Conservation (phyloP, 64 coral and sea anemone genomes). For the Montipora efflorescens region DNA sequence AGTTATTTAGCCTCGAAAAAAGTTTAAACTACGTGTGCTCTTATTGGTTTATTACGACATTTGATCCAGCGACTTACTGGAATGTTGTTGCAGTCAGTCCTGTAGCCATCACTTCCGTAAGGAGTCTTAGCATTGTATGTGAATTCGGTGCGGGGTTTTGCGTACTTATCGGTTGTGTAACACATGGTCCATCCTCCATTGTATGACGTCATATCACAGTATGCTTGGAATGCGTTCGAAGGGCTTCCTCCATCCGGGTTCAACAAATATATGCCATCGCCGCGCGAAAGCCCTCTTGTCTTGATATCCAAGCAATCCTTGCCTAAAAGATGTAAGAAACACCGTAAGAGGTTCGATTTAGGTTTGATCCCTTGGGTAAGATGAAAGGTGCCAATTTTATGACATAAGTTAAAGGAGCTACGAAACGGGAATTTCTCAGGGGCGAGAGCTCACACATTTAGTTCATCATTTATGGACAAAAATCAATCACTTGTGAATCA, state of each 20-base stretch:
- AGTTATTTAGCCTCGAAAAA: too few species aligned
- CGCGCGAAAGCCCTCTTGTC: too few species aligned
- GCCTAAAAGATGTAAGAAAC: background rate
- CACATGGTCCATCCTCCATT: constrained; percentile 63
- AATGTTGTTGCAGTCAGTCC: constrained; percentile 15
- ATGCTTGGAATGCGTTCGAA: constrained; percentile 20
- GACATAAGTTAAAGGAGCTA: too few species aligned
- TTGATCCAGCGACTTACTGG: background rate
- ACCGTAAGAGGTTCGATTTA: too few species aligned
- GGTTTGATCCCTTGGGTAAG: too few species aligned
- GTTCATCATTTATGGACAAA: too few species aligned
- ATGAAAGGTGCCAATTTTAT: too few species aligned
- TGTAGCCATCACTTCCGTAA: constrained; percentile 44
- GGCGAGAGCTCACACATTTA: too few species aligned
- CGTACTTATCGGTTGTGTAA: constrained; percentile 36
- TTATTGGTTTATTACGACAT: too few species aligned
- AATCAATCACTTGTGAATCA: too few species aligned
- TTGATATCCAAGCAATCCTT: background rate
- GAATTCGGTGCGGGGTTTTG: constrained; percentile 4
- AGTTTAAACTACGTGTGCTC: too few species aligned
- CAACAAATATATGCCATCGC: constrained; percentile 24
- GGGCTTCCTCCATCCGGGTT: constrained; percentile 30
- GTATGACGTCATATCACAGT: constrained; percentile 58
- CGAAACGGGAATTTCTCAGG: too few species aligned
- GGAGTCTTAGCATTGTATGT: background rate